These are phyloP conservation scores for Drosophila quasianomalipes DNA, from an alignment of 2,888 invertebrate species.

Conservation along the genomic window DNA sequence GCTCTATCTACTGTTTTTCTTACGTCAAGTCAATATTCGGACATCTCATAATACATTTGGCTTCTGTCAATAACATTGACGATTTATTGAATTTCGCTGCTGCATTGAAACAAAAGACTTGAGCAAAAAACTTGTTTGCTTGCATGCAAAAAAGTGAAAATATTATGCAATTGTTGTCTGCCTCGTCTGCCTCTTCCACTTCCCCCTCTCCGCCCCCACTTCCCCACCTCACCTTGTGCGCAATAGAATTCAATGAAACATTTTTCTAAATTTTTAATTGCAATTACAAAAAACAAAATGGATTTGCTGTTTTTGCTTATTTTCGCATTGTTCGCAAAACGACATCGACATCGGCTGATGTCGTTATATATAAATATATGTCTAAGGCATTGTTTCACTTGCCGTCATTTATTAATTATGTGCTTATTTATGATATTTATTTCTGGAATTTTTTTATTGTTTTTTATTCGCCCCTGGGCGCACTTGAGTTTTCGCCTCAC, in stretches of 20 bases:
- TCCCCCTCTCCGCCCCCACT: neutral
- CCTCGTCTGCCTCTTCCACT: constrained; percentile 4
- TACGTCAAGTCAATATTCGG: neutral
- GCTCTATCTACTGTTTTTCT: neutral
- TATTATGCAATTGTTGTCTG: constrained; percentile 57
- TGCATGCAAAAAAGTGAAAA: constrained; percentile 68
- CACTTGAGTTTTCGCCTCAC: constrained; percentile 43
- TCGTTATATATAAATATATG: constrained; percentile 8
- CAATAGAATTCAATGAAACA: constrained; percentile 61
- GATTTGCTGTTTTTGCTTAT: constrained; percentile 36
- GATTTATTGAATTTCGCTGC: constrained; percentile 43
- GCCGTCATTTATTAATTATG: constrained; percentile 53
- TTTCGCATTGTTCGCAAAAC: constrained; percentile 40
- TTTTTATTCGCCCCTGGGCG: constrained; percentile 23
- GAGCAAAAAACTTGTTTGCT: constrained; percentile 59
- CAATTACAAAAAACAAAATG: constrained; percentile 33
- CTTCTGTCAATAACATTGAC: constrained; percentile 29
- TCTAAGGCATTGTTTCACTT: constrained; percentile 37
- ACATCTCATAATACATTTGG: neutral
- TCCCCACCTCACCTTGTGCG: constrained; percentile 61
- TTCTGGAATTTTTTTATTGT: constrained; percentile 7
- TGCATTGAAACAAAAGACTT: constrained; percentile 67
- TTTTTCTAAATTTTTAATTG: constrained; percentile 66
- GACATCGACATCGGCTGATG: constrained; percentile 31
- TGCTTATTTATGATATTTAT: constrained; percentile 22